Percentiles rank a stretch among this genome's conserved stretches.
These are phyloP conservation scores for Trachelipus rathkii DNA, from an alignment of 1,140 invertebrate species.

Conservation along the genomic window DNA sequence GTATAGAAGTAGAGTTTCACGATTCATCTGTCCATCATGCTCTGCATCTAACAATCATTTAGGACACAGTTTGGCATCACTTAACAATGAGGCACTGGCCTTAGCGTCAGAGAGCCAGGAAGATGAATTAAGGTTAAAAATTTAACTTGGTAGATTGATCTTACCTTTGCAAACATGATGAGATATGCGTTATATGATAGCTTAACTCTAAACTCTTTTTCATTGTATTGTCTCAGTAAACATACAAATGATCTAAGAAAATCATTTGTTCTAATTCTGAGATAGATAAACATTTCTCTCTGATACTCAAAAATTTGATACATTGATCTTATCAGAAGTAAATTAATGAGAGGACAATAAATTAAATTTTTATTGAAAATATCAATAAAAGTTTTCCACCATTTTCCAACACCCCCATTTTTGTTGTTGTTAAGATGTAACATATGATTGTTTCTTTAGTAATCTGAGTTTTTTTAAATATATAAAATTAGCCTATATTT, in stretches of 20 bases:
- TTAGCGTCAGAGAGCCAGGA: constrained; percentile 65
- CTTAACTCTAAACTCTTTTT: too few species aligned
- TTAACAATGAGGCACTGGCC: constrained; percentile 72
- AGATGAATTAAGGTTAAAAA: constrained; percentile 54
- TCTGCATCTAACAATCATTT: constrained; percentile 79
- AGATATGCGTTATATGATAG: constrained; percentile 43
- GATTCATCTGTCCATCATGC: constrained; percentile 83
- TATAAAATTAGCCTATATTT: too few species aligned
- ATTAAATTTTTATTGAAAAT: too few species aligned
- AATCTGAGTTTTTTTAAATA: constrained; percentile 32
- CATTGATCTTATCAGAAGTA: too few species aligned
- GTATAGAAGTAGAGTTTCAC: constrained; percentile 93
- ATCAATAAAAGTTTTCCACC: too few species aligned
- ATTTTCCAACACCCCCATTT: too few species aligned
- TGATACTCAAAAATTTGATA: too few species aligned
- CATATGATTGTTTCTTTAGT: constrained; percentile 44
- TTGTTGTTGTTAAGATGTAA: constrained; percentile 5
- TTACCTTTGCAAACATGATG: constrained; percentile 23
- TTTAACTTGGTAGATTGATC: not conserved
- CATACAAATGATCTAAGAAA: too few species aligned
- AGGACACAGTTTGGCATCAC: constrained; percentile 71
- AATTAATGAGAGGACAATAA: too few species aligned
- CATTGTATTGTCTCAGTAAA: too few species aligned
- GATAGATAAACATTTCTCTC: too few species aligned
- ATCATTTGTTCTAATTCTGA: too few species aligned